These are phyloP conservation scores for Sapayoa aenigma DNA, from an alignment of 2,113 vertebrate species.

Conservation along the genomic window DNA sequence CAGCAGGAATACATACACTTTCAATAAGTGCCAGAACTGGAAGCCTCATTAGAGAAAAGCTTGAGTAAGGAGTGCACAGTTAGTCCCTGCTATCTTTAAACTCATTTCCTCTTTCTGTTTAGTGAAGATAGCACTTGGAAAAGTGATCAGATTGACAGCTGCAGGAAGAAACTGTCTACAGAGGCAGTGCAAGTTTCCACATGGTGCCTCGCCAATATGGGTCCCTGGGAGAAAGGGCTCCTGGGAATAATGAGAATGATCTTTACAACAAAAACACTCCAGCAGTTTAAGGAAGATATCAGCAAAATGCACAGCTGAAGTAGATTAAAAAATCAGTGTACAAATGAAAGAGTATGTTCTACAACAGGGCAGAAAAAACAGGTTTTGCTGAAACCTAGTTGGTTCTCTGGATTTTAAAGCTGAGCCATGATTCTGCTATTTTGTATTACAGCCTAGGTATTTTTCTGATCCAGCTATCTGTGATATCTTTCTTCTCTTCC, in stretches of 20 bases:
- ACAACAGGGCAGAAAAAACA: background rate
- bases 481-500: background rate
- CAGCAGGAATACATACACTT: background rate
- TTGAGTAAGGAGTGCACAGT: background rate
- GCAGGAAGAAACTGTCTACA: background rate
- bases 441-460: background rate
- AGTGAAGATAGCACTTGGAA: background rate
- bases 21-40: background rate
- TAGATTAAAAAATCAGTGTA: background rate
- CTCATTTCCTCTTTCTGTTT: background rate
- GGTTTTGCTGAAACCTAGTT: background rate
- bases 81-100: slow-evolving; percentile 3
- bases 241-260: background rate
- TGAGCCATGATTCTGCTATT: background rate
- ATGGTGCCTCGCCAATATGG: background rate
- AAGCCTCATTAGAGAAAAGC: background rate
- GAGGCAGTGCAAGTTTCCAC: background rate
- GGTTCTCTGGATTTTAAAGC: background rate
- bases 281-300: background rate
- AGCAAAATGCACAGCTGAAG: background rate
- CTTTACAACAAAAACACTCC: background rate
- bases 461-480: background rate
- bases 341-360: background rate
- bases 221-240: background rate
- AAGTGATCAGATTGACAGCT: background rate